Conservation (phyloP, 2,113 vertebrate species). For the human (Homo sapiens) region GRCh38 chr2:182540501-182541000, state of each 20-base stretch:
- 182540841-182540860: background rate
- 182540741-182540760: background rate
- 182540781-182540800: background rate
- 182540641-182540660: background rate
- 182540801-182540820: background rate
- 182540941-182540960: conserved; percentile 1
- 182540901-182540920: background rate
- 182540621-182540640: background rate
- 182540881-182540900: background rate
- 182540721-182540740: background rate
- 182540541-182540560: background rate
- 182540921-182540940: background rate
- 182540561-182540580: background rate
- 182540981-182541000: background rate
- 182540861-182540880: background rate
- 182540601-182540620: background rate
- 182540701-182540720: background rate
- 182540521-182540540: background rate
- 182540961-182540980: background rate
- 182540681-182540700: background rate
- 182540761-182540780: background rate
- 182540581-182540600: background rate
- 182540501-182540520: conserved; percentile 28
- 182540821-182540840: background rate
- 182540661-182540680: background rate